phyloP scores from a whole-genome alignment of 2,113 vertebrate species.

The Puffinus mauretanicus region DNA sequence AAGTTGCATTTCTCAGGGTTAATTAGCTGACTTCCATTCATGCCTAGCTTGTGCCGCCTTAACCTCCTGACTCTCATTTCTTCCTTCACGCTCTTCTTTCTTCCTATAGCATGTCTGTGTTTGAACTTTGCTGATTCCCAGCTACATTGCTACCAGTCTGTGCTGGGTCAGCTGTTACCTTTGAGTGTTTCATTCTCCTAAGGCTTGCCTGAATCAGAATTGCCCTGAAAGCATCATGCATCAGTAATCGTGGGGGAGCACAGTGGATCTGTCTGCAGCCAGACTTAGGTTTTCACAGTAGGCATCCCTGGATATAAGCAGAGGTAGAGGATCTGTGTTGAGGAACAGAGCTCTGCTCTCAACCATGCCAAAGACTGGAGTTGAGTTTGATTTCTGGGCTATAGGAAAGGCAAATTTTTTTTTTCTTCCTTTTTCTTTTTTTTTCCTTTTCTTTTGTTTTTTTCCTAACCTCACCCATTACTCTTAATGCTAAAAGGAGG shows the following conservation, averaged over 20 bases:
- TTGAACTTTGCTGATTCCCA: neutral
- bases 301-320: neutral
- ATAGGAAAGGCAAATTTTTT: neutral
- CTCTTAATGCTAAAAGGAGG: neutral
- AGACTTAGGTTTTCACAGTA: neutral
- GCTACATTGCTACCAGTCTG: neutral
- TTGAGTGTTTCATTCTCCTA: neutral
- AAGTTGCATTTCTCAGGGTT: slow-evolving; percentile 3
- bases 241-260: neutral
- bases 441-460: no score
- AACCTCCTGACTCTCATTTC: slow-evolving; percentile 5
- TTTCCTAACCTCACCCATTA: neutral
- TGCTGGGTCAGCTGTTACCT: slow-evolving; percentile 20
- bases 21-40: slow-evolving; percentile 34
- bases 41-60: neutral
- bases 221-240: neutral
- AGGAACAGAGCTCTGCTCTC: neutral
- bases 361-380: neutral
- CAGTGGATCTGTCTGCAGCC: neutral
- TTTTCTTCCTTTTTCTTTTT: neutral
- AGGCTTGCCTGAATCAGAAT: neutral
- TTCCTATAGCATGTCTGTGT: neutral
- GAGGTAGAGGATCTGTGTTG: neutral
- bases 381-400: neutral
- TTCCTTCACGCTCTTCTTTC: neutral